phyloP scores from a whole-genome alignment of 1,140 invertebrate genomes.

The Octopus bimaculoides region DNA sequence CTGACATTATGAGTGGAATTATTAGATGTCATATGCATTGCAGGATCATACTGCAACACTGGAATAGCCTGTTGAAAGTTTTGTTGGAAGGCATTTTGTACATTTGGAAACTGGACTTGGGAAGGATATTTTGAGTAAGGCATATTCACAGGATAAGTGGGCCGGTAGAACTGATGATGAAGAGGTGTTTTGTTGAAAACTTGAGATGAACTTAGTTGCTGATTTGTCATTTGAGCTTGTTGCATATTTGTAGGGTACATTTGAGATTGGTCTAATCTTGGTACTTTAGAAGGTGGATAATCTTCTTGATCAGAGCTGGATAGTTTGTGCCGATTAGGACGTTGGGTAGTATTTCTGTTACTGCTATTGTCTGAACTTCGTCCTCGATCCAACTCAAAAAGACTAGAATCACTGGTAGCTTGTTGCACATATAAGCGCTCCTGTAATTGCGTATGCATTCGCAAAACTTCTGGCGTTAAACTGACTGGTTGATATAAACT shows the following conservation, averaged over 20 bases:
- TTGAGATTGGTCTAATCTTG: neutral
- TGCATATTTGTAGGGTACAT: neutral
- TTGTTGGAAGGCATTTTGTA: constrained; percentile 3
- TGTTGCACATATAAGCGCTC: constrained; percentile 43
- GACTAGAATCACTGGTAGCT: constrained; percentile 20
- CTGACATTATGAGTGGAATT: neutral
- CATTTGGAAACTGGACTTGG: neutral
- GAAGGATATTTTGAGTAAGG: neutral
- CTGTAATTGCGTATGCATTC: constrained; percentile 45
- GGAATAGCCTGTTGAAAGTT: neutral
- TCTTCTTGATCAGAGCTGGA: neutral
- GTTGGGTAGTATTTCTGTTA: neutral
- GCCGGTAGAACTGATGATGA: neutral
- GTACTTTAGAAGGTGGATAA: neutral
- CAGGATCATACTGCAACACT: neutral
- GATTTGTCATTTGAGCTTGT: neutral
- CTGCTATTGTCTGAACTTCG: neutral
- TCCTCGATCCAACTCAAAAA: neutral
- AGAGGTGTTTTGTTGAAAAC: neutral
- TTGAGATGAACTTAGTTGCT: neutral
- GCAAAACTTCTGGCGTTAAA: constrained; percentile 41
- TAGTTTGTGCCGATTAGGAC: neutral
- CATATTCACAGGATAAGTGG: neutral
- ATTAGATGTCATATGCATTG: neutral
- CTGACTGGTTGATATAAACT: constrained; percentile 21